A percentile compares a stretch with the other conserved stretches of the same genome.
Conservation (phyloP, 2,888 invertebrate species). For the Drosophila merina region DNA sequence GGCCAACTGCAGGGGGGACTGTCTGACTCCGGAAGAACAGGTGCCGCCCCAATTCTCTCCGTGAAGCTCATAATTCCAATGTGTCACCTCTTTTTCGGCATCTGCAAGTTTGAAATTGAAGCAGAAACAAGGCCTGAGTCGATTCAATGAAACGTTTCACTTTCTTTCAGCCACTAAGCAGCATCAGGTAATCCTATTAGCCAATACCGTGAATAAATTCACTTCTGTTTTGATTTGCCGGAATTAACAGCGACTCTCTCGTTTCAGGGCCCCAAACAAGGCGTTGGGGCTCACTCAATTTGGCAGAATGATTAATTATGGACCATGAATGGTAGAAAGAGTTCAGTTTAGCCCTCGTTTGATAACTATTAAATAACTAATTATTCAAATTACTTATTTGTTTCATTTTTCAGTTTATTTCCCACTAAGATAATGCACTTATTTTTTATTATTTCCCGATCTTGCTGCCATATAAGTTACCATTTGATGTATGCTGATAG, state of each 20-base stretch:
- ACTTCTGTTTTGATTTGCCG: constrained; percentile 33
- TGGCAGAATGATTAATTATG: constrained; percentile 43
- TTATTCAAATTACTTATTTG: constrained; percentile 7
- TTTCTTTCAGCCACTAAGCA: constrained; percentile 33
- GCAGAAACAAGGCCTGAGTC: constrained; percentile 8
- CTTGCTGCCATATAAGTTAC: constrained; percentile 38
- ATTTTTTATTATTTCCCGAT: constrained; percentile 7
- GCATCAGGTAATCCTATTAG: constrained; percentile 44
- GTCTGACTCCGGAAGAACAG: constrained; percentile 52
- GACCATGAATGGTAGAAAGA: constrained; percentile 11
- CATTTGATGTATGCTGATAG: constrained; percentile 46
- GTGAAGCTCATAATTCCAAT: constrained; percentile 53
- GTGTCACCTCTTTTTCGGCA: constrained; percentile 18
- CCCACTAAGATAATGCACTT: constrained; percentile 9
- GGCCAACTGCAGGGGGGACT: constrained; percentile 67
- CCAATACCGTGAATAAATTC: constrained; percentile 33
- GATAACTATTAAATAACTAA: constrained; percentile 22
- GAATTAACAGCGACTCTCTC: constrained; percentile 14
- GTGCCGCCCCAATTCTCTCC: constrained; percentile 58
- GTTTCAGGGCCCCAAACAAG: constrained; percentile 25
- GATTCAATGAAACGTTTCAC: constrained; percentile 27
- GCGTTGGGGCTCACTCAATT: constrained; percentile 10
- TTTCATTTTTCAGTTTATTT: not conserved
- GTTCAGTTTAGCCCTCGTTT: constrained; percentile 18
- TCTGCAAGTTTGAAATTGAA: constrained; percentile 17